Evolutionary conservation across 2,113 vertebrate genomes (phyloP), one percentile per base, ranked within the genome.

Genomic region (Glaucidium brasilianum): DNA sequence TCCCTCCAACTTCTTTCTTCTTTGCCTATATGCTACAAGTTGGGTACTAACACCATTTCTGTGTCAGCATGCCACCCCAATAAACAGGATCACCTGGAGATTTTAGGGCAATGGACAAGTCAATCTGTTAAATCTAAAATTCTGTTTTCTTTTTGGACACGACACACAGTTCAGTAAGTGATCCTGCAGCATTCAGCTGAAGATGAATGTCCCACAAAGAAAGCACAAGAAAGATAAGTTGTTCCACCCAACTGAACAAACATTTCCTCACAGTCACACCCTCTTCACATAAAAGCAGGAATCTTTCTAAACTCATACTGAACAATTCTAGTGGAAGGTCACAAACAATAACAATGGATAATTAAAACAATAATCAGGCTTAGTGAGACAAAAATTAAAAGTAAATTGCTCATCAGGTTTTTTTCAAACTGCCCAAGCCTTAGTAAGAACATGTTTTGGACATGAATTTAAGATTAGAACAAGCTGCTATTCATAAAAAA

Each of bases 291-390:
- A 91, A 97, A 92, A 91, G 84, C 83, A 92, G 91, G 83, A 95
- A 95, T 94, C 76, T 68, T 87, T 90, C 76, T 93, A 91, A 94
- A 88, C 55, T 78, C 80, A 25, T 4, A 32, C 37, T 37, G 74
- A 94, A 94, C 80, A 87, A 87, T 78, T 77, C 86, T n/a, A 63
- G 50, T 89, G 59, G 56, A 92, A 95, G 81, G 77, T 92, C 89
- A 91, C 69, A 94, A 95, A 91, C 76, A 91, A 58, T 60, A 94
- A 88, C 94, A 93, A 87, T 67, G 60, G 91, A 66, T 94, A 92
- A 96, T 95, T 94, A 95, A 91, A 92, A 87, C 58, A 96, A 93
- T 91, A 76, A 94, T 91, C 86, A 87, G 32, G 43, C 92, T 94
- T 86, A 67, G 53, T 87, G 87, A 79, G 71, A 95, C 58, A 95